Conservation (phyloP, 2,113 vertebrate species). For the Tylochromis polylepis region DNA sequence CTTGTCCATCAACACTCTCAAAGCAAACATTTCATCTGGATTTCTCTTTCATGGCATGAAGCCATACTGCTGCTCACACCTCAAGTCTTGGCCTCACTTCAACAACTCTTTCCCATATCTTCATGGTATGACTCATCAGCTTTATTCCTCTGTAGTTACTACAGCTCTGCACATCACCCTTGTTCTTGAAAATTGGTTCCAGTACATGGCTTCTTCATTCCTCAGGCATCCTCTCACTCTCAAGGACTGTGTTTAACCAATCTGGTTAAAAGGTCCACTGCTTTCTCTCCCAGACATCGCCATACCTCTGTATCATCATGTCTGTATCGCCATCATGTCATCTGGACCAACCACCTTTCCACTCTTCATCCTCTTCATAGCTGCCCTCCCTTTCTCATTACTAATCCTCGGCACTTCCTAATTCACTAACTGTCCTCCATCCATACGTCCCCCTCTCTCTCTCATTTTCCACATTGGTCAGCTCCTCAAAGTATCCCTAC, state of each 20-base stretch:
- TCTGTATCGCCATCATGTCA: no score
- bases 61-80: not conserved
- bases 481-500: accelerated
- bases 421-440: not conserved
- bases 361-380: not conserved
- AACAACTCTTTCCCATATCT: not conserved
- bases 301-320: no score
- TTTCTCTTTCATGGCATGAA: not conserved
- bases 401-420: not conserved
- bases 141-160: not conserved
- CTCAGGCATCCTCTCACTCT: not conserved
- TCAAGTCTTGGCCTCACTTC: not conserved
- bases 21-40: not conserved
- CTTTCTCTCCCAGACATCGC: not conserved
- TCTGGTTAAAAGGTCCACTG: not conserved
- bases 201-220: not conserved
- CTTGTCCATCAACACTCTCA: not conserved
- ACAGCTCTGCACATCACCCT: not conserved
- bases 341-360: not conserved
- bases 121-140: not conserved
- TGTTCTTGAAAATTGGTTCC: not conserved
- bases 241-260: not conserved
- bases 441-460: not conserved
- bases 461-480: not conserved
- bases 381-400: not conserved